phyloP scores from a whole-genome alignment of 2,888 invertebrate species.

The Lissonota sp. region DNA sequence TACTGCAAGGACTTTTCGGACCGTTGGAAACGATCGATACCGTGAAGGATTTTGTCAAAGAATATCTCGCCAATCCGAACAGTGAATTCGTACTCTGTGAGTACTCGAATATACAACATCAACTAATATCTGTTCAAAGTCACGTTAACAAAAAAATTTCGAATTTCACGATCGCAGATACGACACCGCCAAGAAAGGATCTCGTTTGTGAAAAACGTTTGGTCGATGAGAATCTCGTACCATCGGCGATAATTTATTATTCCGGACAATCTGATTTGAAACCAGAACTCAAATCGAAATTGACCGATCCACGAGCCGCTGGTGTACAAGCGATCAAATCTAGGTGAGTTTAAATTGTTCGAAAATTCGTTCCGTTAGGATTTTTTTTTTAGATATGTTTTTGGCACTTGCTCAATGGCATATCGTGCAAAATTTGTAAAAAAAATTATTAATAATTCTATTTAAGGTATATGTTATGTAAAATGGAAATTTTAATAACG shows the following conservation, averaged over 20 bases:
- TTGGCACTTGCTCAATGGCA: too few species aligned
- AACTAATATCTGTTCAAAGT: constrained; percentile 22
- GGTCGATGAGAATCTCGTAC: constrained; percentile 90
- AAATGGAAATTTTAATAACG: too few species aligned
- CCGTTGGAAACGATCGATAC: constrained; percentile 90
- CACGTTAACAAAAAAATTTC: constrained; percentile 12
- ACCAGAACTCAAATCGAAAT: constrained; percentile 86
- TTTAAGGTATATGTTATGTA: too few species aligned
- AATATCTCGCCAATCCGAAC: constrained; percentile 88
- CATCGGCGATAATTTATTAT: constrained; percentile 90
- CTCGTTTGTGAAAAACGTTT: constrained; percentile 87
- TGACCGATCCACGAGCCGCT: constrained; percentile 89
- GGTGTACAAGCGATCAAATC: constrained; percentile 89
- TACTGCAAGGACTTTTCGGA: constrained; percentile 94
- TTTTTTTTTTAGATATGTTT: too few species aligned
- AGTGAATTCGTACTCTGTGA: constrained; percentile 92
- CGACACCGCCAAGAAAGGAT: constrained; percentile 92
- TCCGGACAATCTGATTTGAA: constrained; percentile 85
- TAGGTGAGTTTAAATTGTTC: constrained; percentile 83
- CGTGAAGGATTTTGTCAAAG: constrained; percentile 90
- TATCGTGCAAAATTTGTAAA: too few species aligned
- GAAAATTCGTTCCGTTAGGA: too few species aligned
- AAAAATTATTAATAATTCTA: too few species aligned
- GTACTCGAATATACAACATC: constrained; percentile 77
- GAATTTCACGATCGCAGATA: constrained; percentile 86